Evolutionary conservation across 2,888 invertebrate species (phyloP), one percentile per base, ranked within the genome.

Genomic region (Cryptosula pallasiana): DNA sequence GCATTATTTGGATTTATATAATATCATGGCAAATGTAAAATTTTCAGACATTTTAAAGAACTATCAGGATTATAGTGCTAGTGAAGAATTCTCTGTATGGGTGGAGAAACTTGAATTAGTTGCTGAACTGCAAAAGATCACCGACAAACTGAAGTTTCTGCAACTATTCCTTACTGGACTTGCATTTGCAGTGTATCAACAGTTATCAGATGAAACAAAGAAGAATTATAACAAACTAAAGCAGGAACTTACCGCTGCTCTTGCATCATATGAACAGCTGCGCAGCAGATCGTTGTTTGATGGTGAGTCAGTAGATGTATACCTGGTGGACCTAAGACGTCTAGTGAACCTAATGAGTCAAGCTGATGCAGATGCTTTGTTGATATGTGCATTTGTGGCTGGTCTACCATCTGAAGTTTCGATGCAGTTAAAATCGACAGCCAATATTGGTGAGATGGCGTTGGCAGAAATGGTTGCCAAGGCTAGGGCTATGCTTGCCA

Each of bases 381-480:
- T 69, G 13, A 69, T 5, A 35, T 69, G 69, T 69, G 69, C 32
- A 9, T 69, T 69, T 69, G 35, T 69, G 5, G 69, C 5, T n/a
- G 57, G 57, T 5, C n/a, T 57, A 25, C 57, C 57, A n/a, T 57
- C 57, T 23, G 57, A 57, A 16, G 25, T 57, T n/a, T 9, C 57
- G 5, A 16, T 57, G 57, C 57, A 57, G 25, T 23, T 57, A 25
- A 57, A 57, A 25, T 57, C 57, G 25, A 57, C 13, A 5, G 57
- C n/a, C 5, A 23, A 57, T 57, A 23, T 57, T 13, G 57, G n/a
- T 57, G n/a, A 23, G 5, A 57, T 57, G 57, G 57, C 5, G 5
- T 57, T 57, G 25, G 20, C 57, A 5, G 57, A 9, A 9, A 5
- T 57, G 5, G 57, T 57, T 9, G n/a, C 9, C 23, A 57, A 57